Conservation (phyloP, 2,797 vertebrate species). For the Diplodus sargus region DNA sequence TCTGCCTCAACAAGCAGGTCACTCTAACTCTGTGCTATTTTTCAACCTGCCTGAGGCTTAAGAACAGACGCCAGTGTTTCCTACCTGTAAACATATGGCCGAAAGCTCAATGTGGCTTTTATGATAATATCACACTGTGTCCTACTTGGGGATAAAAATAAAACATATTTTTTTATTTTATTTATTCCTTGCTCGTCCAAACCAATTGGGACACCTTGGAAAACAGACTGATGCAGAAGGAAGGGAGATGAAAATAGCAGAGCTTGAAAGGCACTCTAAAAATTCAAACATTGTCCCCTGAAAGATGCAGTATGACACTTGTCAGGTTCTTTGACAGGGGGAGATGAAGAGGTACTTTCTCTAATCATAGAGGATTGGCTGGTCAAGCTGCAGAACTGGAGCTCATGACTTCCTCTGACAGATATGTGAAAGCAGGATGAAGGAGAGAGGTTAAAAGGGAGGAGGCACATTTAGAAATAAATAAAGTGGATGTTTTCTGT, state of each 20-base stretch:
- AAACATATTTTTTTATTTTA: slow-evolving; percentile 8
- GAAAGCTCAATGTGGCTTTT: slow-evolving; percentile 40
- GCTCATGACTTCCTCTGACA: slow-evolving; percentile 20
- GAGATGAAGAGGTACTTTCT: slow-evolving; percentile 53
- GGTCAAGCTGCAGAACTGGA: slow-evolving; percentile 25
- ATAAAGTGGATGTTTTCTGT: slow-evolving; percentile 1
- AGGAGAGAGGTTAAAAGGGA: background rate
- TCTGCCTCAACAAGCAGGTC: slow-evolving; percentile 55
- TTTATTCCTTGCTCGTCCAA: slow-evolving; percentile 16
- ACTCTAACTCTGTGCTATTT: slow-evolving; percentile 48
- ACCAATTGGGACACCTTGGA: slow-evolving; percentile 37
- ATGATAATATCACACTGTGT: slow-evolving; percentile 35
- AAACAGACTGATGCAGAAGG: background rate
- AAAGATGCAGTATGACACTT: slow-evolving; percentile 53
- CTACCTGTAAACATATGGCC: slow-evolving; percentile 61
- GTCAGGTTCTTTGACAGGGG: slow-evolving; percentile 27
- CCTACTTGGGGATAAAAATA: slow-evolving; percentile 57
- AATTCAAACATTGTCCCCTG: slow-evolving; percentile 46
- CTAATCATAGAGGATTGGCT: slow-evolving; percentile 6
- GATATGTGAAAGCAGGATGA: background rate
- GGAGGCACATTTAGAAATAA: background rate
- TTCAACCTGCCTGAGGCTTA: slow-evolving; percentile 47
- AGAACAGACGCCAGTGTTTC: slow-evolving; percentile 34
- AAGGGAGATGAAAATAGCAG: slow-evolving; percentile 4
- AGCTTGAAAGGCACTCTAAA: slow-evolving; percentile 31